Evolutionary conservation across 2,888 invertebrate genomes (phyloP).

Genomic region (Gymnoscelis rufifasciata): DNA sequence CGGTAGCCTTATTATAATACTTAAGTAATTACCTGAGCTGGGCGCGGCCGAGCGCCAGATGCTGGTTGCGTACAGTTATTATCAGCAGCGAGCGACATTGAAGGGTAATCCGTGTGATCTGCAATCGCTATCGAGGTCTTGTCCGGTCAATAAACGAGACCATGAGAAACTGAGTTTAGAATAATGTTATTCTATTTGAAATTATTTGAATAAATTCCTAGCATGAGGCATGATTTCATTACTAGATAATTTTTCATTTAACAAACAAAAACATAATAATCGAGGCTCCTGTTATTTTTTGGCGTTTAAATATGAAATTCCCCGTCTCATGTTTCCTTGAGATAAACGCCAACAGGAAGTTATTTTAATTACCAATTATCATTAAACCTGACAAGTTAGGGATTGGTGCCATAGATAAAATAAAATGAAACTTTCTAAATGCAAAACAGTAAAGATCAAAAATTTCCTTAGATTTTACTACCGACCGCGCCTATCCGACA

Average conservation of each 20-base stretch:
- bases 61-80: conserved; percentile 53
- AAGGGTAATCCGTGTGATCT: conserved; percentile 51
- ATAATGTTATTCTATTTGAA: not conserved
- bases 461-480: conserved; percentile 18
- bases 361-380: too few species aligned
- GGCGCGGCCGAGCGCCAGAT: conserved; percentile 57
- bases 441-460: conserved; percentile 8
- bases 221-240: too few species aligned
- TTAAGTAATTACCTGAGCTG: conserved; percentile 49
- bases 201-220: too few species aligned
- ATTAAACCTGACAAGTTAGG: too few species aligned
- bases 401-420: conserved; percentile 13
- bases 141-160: not conserved
- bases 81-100: conserved; percentile 34
- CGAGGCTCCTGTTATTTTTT: too few species aligned
- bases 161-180: not conserved
- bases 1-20: conserved; percentile 66
- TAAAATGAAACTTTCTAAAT: conserved; percentile 7
- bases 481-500: conserved; percentile 25
- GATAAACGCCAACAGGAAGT: too few species aligned
- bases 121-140: conserved; percentile 41
- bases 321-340: too few species aligned
- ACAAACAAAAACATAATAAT: too few species aligned
- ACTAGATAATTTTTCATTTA: too few species aligned
- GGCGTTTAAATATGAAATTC: too few species aligned